Conservation (phyloP, 1,140 invertebrate genomes). For the Mactra quadrangularis region DNA sequence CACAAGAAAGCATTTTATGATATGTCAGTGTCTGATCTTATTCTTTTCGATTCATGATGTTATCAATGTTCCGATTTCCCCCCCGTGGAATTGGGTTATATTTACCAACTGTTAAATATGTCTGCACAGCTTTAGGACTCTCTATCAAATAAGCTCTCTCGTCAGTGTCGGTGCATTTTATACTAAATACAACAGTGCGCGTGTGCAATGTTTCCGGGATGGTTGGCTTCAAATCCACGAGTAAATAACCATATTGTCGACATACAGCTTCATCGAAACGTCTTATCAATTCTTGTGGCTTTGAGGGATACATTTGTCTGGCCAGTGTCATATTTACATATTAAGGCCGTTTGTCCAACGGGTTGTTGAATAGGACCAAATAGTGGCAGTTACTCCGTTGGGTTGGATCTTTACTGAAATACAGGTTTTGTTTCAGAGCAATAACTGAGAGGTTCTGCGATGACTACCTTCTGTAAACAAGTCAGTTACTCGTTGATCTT, state of each 20-base stretch:
- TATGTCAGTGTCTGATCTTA: neutral
- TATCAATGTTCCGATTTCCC: neutral
- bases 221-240: too few relatives aligned
- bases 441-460: conserved; percentile 52
- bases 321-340: conserved; percentile 53
- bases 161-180: conserved; percentile 18
- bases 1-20: neutral
- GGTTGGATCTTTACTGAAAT: conserved; percentile 50
- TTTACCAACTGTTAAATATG: too few relatives aligned
- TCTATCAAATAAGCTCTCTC: neutral
- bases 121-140: too few relatives aligned
- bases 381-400: conserved; percentile 55
- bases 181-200: too few relatives aligned
- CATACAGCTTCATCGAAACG: too few relatives aligned
- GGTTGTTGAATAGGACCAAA: conserved; percentile 46
- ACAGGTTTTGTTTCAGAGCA: conserved; percentile 51
- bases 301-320: conserved; percentile 63
- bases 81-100: neutral
- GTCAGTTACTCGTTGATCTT: conserved; percentile 34
- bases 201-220: too few relatives aligned
- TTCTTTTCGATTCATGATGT: too few relatives aligned
- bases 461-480: conserved; percentile 38
- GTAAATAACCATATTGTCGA: too few relatives aligned
- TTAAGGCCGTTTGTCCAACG: conserved; percentile 40
- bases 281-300: neutral